Evolutionary conservation across 1,140 invertebrate genomes (phyloP).

Genomic region (Heliothis virescens): DNA sequence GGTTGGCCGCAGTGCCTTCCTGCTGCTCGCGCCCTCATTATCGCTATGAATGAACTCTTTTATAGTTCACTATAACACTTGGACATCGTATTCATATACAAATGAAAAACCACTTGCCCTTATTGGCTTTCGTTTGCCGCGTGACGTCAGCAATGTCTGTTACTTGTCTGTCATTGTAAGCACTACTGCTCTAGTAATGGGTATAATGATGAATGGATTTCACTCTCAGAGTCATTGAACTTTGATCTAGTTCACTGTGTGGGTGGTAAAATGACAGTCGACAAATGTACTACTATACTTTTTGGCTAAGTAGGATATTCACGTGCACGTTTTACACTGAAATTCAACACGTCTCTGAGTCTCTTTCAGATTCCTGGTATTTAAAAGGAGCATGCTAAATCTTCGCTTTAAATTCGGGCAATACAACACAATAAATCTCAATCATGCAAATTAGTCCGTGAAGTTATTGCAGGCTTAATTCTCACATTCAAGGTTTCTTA

Average conservation of each 20-base stretch:
- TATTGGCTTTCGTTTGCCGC: slow-evolving; percentile 57
- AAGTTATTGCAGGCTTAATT: slow-evolving; percentile 5
- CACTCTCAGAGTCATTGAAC: slow-evolving; percentile 80
- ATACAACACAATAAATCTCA: slow-evolving; percentile 12
- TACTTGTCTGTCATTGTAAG: slow-evolving; percentile 69
- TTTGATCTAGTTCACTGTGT: slow-evolving; percentile 78
- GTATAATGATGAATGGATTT: slow-evolving; percentile 79
- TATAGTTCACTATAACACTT: slow-evolving; percentile 51
- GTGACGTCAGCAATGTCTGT: slow-evolving; percentile 72
- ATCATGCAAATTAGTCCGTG: slow-evolving; percentile 21
- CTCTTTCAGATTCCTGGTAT: neutral
- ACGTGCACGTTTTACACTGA: slow-evolving; percentile 46
- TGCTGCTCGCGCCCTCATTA: slow-evolving; percentile 69
- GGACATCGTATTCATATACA: slow-evolving; percentile 34
- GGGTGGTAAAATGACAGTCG: slow-evolving; percentile 69
- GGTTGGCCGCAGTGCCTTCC: slow-evolving; percentile 75
- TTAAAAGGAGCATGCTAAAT: neutral
- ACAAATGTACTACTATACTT: slow-evolving; percentile 50
- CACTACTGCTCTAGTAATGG: slow-evolving; percentile 74
- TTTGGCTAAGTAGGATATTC: slow-evolving; percentile 47
- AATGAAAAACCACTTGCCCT: slow-evolving; percentile 31
- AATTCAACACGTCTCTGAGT: slow-evolving; percentile 13
- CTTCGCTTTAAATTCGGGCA: slow-evolving; percentile 13
- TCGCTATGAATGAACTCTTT: slow-evolving; percentile 69
- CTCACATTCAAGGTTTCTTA: slow-evolving; percentile 35